Conservation (phyloP, 1,140 invertebrate species). For the Calycopis cecrops region DNA sequence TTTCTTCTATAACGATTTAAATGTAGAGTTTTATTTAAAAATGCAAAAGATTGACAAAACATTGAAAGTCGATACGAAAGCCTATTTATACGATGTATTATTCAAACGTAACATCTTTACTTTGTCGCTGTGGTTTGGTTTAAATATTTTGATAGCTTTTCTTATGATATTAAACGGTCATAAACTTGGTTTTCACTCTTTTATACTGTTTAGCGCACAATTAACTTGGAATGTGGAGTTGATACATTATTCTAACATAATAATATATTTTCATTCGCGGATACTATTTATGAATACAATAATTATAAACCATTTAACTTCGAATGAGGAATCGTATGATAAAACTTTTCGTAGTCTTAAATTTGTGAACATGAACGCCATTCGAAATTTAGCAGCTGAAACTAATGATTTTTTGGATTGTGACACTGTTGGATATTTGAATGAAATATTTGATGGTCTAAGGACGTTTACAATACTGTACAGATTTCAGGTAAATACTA, state of each 20-base stretch:
- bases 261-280: slow-evolving; percentile 39
- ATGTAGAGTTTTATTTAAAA: slow-evolving; percentile 41
- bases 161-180: slow-evolving; percentile 11
- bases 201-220: slow-evolving; percentile 24
- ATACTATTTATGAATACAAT: slow-evolving; percentile 42
- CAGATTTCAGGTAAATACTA: slow-evolving; percentile 30
- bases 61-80: slow-evolving; percentile 34
- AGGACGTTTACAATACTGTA: slow-evolving; percentile 24
- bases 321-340: slow-evolving; percentile 1
- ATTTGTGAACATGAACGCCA: slow-evolving; percentile 26
- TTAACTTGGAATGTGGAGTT: slow-evolving; percentile 35
- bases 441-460: slow-evolving; percentile 35
- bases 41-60: slow-evolving; percentile 44
- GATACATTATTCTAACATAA: slow-evolving; percentile 32
- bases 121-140: slow-evolving; percentile 8
- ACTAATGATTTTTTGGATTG: slow-evolving; percentile 31
- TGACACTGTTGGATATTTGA: slow-evolving; percentile 37
- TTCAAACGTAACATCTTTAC: slow-evolving; percentile 28
- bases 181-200: slow-evolving; percentile 10
- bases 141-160: slow-evolving; percentile 8
- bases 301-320: slow-evolving; percentile 32
- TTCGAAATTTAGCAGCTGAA: slow-evolving; percentile 30
- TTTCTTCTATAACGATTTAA: slow-evolving; percentile 34
- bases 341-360: slow-evolving; percentile 5
- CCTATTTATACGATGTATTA: slow-evolving; percentile 21